These are phyloP conservation scores for Bellardia pandia DNA, from an alignment of 2,888 invertebrate genomes.

Conservation along the genomic window DNA sequence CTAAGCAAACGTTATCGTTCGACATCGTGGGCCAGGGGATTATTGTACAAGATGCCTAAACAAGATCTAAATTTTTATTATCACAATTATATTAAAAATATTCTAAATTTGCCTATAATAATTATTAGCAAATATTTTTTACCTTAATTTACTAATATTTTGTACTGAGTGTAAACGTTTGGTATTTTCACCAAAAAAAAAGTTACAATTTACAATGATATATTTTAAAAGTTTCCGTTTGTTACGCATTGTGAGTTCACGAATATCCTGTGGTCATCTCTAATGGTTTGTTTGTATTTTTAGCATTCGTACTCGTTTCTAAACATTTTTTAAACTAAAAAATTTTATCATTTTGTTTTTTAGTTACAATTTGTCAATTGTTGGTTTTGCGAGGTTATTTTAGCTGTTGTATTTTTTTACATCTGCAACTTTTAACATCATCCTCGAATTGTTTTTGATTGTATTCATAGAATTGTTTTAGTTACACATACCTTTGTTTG, in stretches of 20 bases:
- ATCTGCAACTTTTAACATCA: slow-evolving; percentile 49
- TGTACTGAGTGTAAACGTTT: slow-evolving; percentile 11
- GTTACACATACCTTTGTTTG: slow-evolving; percentile 56
- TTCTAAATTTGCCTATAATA: too few relatives aligned
- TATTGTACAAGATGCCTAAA: too few relatives aligned
- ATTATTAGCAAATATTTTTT: background rate
- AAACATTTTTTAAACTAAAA: slow-evolving; percentile 11
- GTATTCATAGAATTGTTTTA: slow-evolving; percentile 51
- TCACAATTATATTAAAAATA: too few relatives aligned
- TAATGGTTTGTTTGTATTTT: slow-evolving; percentile 60
- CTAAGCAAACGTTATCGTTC: too few relatives aligned
- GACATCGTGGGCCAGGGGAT: too few relatives aligned
- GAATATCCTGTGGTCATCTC: slow-evolving; percentile 68
- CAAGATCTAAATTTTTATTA: too few relatives aligned
- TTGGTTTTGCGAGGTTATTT: slow-evolving; percentile 13
- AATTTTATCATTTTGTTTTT: background rate
- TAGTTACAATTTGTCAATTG: slow-evolving; percentile 40
- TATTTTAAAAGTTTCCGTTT: slow-evolving; percentile 62
- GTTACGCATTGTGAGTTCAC: slow-evolving; percentile 57
- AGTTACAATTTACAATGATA: slow-evolving; percentile 26
- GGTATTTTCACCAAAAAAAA: slow-evolving; percentile 1
- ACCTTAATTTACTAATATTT: background rate
- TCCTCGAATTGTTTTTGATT: slow-evolving; percentile 64
- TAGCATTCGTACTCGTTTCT: slow-evolving; percentile 25
- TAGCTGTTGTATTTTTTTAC: background rate